Conservation (phyloP, 2,113 vertebrate genomes). For the Cryptomyrus ogoouensis region DNA sequence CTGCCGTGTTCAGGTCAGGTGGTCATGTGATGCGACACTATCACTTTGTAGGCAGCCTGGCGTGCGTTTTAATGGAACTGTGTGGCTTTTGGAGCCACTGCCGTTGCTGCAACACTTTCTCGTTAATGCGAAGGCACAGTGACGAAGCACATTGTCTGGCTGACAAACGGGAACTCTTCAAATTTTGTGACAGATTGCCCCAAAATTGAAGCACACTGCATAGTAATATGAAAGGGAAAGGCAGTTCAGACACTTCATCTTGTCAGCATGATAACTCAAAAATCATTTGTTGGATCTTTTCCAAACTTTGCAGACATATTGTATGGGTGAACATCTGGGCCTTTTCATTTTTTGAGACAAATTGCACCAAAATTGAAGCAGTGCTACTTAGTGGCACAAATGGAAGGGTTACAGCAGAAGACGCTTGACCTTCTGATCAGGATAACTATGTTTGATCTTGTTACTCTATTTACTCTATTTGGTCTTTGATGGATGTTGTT, state of each 20-base stretch:
- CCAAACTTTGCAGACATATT: not conserved
- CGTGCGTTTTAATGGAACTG: not conserved
- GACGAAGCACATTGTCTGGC: not conserved
- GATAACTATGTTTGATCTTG: not conserved
- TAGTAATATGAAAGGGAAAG: not conserved
- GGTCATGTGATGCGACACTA: not conserved
- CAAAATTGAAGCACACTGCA: not conserved
- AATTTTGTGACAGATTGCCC: not conserved
- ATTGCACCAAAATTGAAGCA: not conserved
- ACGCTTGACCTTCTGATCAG: not conserved
- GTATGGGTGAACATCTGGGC: not conserved
- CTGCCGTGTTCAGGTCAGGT: not conserved
- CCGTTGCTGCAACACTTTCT: not conserved
- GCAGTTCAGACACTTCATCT: not conserved
- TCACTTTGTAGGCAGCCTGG: not conserved
- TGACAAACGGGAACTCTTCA: not conserved
- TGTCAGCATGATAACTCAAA: not conserved
- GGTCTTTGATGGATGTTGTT: not conserved
- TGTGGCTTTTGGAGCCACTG: not conserved
- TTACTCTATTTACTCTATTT: not conserved
- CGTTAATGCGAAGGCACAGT: not conserved
- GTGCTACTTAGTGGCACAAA: not conserved
- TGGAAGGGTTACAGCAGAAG: not conserved
- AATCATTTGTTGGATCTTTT: not conserved
- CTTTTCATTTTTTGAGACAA: not conserved